Evolutionary conservation across 2,797 vertebrate genomes (phyloP), one percentile per base, ranked within the genome.

Genomic region (Lateolabrax maculatus): DNA sequence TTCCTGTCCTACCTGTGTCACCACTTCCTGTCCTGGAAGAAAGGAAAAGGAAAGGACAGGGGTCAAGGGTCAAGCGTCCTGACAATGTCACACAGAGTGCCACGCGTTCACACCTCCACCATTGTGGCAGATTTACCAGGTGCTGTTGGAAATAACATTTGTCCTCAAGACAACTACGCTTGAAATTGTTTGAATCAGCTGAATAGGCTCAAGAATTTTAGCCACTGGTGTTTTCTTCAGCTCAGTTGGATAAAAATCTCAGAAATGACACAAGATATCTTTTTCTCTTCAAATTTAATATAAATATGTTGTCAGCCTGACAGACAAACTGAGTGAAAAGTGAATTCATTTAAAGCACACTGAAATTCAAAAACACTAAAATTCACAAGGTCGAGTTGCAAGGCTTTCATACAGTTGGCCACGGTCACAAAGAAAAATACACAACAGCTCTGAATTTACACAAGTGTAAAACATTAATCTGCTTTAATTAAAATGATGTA

Each of bases 1-100:
- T 95, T 97, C 87, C 89, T 96, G 82, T 90, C 95, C 85, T 96
- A 93, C 84, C 79, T 97, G 76, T 95, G 93, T 65, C 92, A 77
- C 56, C 94, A 88, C 85, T 89, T 96, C 62, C 86, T 91, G 83
- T 89, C 84, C n/a, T 88, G 84, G 72, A 82, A 82, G 57, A 90
- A 77, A 70, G 75, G 81, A 25, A 71, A 53, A 89, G 83, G 85
- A 77, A 87, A 86, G 80, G 71, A 79, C 12, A 36, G 55, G 23
- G 81, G 85, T 60, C 80, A 60, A 27, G 76, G 93, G 52, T 92
- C 91, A 29, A 93, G 90, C 77, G 81, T 89, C 75, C 39, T 90
- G 67, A 81, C 75, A 1, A 66, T 25, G 63, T 96, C 95, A 36
- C 91, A 93, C 84, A 96, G 95, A 75, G 84, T 93, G 41, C 90